Conservation (phyloP, 92 coral and sea anemone species). For the Isaurus tuberculatus region DNA sequence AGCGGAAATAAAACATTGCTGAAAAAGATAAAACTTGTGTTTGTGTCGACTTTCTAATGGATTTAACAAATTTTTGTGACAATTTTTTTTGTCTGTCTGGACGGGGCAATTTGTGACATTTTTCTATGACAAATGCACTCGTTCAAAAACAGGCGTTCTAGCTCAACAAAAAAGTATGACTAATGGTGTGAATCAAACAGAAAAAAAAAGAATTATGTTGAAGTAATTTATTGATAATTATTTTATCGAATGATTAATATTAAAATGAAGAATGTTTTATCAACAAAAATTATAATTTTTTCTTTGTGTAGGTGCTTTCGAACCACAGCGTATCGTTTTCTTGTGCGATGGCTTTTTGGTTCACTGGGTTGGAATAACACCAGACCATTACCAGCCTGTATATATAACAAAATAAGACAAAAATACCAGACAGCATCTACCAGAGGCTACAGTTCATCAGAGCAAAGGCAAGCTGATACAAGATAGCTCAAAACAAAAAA, state of each 20-base stretch:
- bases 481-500: background rate
- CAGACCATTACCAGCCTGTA: background rate
- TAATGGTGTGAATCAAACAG: too few species aligned
- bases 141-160: too few species aligned
- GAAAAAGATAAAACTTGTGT: background rate
- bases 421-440: background rate
- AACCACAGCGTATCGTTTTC: conserved; percentile 5
- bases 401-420: background rate
- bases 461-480: background rate
- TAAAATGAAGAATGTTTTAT: background rate
- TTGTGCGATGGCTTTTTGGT: conserved; percentile 3
- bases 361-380: conserved; percentile 10
- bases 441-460: background rate
- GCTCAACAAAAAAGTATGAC: too few species aligned
- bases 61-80: too few species aligned
- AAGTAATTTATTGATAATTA: background rate
- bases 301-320: conserved; percentile 6
- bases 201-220: background rate
- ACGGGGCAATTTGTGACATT: too few species aligned
- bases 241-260: background rate
- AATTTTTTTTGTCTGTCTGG: too few species aligned
- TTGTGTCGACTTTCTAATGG: background rate
- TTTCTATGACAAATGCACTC: too few species aligned
- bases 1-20: background rate
- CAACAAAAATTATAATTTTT: background rate